Evolutionary conservation across 2,888 invertebrate genomes (phyloP).

Genomic region (Glaucopsyche alexis): DNA sequence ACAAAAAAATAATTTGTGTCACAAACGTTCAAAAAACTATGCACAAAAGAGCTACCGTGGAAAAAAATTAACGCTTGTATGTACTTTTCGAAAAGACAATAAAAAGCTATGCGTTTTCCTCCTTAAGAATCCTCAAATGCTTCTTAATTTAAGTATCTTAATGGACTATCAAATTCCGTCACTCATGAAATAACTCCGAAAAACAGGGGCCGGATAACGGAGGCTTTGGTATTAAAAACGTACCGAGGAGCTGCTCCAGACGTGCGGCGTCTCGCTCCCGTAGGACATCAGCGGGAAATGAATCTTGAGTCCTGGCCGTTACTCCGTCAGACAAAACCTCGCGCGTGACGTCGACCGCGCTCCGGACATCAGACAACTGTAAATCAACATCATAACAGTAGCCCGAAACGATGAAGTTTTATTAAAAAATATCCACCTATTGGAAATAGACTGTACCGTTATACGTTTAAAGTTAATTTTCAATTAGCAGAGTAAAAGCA

Average conservation of each 20-base stretch:
- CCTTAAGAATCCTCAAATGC: too few species aligned
- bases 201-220: background rate
- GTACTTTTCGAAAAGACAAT: too few species aligned
- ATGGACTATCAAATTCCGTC: too few species aligned
- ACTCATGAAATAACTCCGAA: background rate
- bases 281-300: constrained; percentile 80
- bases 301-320: constrained; percentile 67
- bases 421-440: constrained; percentile 50
- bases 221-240: constrained; percentile 39
- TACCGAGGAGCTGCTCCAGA: constrained; percentile 76
- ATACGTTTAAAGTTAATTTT: constrained; percentile 37
- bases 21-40: too few species aligned
- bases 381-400: background rate
- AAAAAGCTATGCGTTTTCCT: too few species aligned
- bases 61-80: too few species aligned
- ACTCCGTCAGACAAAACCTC: constrained; percentile 40
- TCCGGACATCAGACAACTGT: constrained; percentile 10
- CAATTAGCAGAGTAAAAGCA: constrained; percentile 34
- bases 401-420: constrained; percentile 45
- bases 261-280: constrained; percentile 78
- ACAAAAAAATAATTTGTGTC: too few species aligned
- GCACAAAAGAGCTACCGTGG: too few species aligned
- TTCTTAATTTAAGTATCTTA: too few species aligned
- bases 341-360: constrained; percentile 9
- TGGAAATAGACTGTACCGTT: constrained; percentile 40